Evolutionary conservation across 2,888 invertebrate species (phyloP).

Genomic region (Acanthosepion esculentum): DNA sequence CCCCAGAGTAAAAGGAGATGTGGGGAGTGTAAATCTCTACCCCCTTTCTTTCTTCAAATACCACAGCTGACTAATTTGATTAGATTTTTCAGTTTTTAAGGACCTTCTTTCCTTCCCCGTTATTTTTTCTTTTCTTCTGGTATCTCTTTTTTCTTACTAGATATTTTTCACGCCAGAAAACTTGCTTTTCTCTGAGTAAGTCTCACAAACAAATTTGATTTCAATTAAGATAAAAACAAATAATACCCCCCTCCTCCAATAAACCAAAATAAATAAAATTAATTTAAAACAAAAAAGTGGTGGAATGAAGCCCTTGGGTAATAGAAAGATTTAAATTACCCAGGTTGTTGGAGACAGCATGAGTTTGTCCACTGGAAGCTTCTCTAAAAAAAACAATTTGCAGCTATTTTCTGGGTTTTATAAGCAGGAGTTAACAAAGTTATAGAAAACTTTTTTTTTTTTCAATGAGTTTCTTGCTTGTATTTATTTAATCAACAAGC

Average conservation of each 20-base stretch:
- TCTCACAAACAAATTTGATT: conserved; percentile 41
- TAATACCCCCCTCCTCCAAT: background rate
- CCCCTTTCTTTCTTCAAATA: background rate
- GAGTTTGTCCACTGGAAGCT: too few species aligned
- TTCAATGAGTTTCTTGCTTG: too few species aligned
- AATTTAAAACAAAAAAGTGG: background rate
- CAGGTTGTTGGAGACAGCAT: too few species aligned
- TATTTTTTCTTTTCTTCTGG: background rate
- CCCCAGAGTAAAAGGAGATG: background rate
- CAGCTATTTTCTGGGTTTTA: too few species aligned
- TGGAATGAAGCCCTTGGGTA: too few species aligned
- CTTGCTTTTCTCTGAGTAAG: background rate
- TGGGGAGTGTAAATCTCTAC: background rate
- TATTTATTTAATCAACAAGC: too few species aligned
- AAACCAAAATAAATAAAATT: background rate
- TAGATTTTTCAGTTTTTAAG: background rate
- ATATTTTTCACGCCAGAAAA: background rate
- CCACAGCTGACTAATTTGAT: conserved; percentile 42
- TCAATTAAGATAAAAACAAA: conserved; percentile 37
- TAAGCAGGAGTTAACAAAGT: too few species aligned
- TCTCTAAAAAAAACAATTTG: too few species aligned
- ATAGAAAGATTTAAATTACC: too few species aligned
- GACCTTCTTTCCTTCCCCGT: background rate
- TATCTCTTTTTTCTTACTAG: background rate
- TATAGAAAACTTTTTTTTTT: too few species aligned